Conservation (phyloP, 2,888 invertebrate genomes). For the Gastracanthus pulcherrimus region DNA sequence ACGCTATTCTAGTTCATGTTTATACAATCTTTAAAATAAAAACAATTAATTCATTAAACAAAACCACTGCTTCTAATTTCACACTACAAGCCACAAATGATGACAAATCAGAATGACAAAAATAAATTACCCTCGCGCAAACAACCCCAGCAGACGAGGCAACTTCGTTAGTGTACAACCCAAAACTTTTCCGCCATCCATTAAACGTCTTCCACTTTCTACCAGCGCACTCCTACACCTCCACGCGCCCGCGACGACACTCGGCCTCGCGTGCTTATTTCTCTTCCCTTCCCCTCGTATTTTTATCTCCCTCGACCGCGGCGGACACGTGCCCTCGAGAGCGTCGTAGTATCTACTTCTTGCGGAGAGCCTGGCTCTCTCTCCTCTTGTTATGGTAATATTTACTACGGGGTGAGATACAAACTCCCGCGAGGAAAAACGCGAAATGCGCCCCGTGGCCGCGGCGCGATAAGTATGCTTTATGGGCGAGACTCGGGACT, state of each 20-base stretch:
- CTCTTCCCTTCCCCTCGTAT: not conserved
- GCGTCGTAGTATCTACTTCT: constrained; percentile 48
- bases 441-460: not conserved
- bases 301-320: too few relatives aligned
- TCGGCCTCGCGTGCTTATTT: not conserved
- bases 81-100: too few relatives aligned
- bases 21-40: too few relatives aligned
- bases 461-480: constrained; percentile 45
- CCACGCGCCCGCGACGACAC: not conserved
- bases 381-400: constrained; percentile 49
- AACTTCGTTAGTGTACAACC: not conserved
- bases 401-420: constrained; percentile 37
- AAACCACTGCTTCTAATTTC: too few relatives aligned
- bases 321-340: constrained; percentile 23
- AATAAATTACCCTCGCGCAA: too few relatives aligned
- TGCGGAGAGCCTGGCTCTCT: not conserved
- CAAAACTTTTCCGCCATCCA: not conserved
- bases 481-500: constrained; percentile 18
- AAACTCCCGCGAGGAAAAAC: not conserved
- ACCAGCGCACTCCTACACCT: not conserved
- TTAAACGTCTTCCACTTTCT: not conserved
- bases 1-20: too few relatives aligned
- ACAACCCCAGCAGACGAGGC: not conserved
- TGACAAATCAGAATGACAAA: too few relatives aligned
- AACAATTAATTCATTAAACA: too few relatives aligned